Base-by-base conservation (phyloP, 2,888 invertebrate species). In the Nomada fucata region DNA sequence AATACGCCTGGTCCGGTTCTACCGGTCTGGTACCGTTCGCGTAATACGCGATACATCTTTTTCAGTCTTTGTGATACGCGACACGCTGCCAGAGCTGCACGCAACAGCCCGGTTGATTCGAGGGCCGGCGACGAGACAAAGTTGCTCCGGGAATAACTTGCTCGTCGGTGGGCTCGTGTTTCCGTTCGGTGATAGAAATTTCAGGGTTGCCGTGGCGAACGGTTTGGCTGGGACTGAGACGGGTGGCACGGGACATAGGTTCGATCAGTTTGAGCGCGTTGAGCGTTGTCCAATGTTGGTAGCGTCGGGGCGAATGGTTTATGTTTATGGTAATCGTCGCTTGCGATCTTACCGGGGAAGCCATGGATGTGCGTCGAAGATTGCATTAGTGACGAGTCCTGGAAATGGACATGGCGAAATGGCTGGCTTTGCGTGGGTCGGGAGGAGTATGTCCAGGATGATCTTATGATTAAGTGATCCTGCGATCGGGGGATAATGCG, bases 1-100 rank as follows among this genome's bases (percentile, higher is more conserved):
- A 84, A 84, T 76, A 80, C 72, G 42, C 26, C 18, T 36, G 13
- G 67, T 53, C 84, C 83, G 83, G 84, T 83, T 84, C 74, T 83
- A 84, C 83, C 83, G 80, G 84, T 84, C 77, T 44, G 18, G 23
- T 42, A 61, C 44, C 63, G 72, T 71, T 75, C 74, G 76, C 80
- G 80, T 74, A 75, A 74, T 57, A 83, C 76, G 76, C 83, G 76
- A 69, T 60, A 71, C 84, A 44, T 79, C 72, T 76, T 67, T 84
- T 70, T 82, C 74, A 61, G 77, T 71, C 67, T 73, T 69, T 52
- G 29, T 36, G 65, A 52, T 67, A 72, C 69, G 68, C 64, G 55
- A 59, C 57, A 23, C 36, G 52, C 23, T 64, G 64, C 42, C 69
- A 71, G 57, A 55, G 50, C 67, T 50, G 47, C 20, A 7, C 36